These are phyloP conservation scores for Argya squamiceps DNA, from an alignment of 2,797 vertebrate genomes.

Conservation along the genomic window DNA sequence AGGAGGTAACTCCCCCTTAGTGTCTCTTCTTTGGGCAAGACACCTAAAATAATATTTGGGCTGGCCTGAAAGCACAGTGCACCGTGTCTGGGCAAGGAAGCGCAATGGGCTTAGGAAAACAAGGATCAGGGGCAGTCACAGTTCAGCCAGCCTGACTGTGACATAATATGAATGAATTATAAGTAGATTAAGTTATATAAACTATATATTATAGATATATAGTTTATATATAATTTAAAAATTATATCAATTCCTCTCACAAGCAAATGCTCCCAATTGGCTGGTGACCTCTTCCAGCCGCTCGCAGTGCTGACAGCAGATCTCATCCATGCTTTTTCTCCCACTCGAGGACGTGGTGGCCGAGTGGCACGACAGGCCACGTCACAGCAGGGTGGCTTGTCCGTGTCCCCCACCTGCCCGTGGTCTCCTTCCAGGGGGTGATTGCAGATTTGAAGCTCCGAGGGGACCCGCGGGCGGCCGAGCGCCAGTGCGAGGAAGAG, in stretches of 20 bases:
- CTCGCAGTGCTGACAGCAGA: fast-evolving
- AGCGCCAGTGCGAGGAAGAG: conserved; percentile 88
- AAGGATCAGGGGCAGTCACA: not conserved
- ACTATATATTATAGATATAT: not conserved
- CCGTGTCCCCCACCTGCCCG: fast-evolving
- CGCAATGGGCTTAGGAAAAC: not conserved
- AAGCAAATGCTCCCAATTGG: not conserved
- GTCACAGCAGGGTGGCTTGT: fast-evolving
- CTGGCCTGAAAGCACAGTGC: not conserved
- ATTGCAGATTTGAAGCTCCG: conserved; percentile 87
- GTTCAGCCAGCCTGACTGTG: not conserved
- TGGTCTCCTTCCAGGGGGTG: conserved; percentile 78
- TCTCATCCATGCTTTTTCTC: not conserved
- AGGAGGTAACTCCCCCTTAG: not conserved
- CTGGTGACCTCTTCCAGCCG: not conserved
- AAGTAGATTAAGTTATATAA: not conserved
- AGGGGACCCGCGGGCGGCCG: conserved; percentile 83
- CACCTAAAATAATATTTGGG: conserved; percentile 52
- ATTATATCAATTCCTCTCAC: not conserved
- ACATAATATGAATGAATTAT: not conserved
- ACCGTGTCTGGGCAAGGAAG: not conserved
- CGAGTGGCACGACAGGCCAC: fast-evolving
- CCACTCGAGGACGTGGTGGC: fast-evolving
- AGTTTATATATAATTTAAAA: not conserved
- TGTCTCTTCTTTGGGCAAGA: not conserved